phyloP scores from a whole-genome alignment of 2,888 invertebrate species.

The Dryococelus australis region DNA sequence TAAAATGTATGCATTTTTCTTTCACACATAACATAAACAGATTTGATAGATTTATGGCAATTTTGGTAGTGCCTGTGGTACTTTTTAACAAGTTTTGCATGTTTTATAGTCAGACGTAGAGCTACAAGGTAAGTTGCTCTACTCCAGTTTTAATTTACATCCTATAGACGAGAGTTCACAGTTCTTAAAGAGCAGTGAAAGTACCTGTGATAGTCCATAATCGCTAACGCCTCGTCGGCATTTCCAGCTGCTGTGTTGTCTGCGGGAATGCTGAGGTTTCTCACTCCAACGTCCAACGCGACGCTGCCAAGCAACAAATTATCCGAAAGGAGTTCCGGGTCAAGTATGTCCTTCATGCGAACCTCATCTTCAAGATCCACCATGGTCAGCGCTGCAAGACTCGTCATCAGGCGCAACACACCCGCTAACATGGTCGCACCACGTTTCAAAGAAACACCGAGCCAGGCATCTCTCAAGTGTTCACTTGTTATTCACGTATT shows the following conservation, averaged over 20 bases:
- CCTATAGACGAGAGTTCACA: too few relatives aligned
- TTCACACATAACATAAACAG: too few relatives aligned
- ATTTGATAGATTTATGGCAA: too few relatives aligned
- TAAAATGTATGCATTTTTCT: too few relatives aligned
- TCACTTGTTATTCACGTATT: not conserved
- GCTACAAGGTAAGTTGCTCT: too few relatives aligned
- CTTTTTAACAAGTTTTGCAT: too few relatives aligned
- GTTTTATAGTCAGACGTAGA: too few relatives aligned
- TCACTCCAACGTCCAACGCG: slow-evolving; percentile 21
- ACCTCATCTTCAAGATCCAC: not conserved
- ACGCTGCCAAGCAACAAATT: slow-evolving; percentile 38
- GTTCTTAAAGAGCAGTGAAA: too few relatives aligned
- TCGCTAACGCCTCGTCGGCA: slow-evolving; percentile 40
- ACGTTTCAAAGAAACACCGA: not conserved
- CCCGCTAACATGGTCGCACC: not conserved
- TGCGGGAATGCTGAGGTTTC: not conserved
- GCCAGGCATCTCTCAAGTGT: not conserved
- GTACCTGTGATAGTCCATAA: slow-evolving; percentile 46
- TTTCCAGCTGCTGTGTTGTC: slow-evolving; percentile 30
- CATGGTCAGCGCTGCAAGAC: not conserved
- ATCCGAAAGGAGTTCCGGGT: slow-evolving; percentile 40
- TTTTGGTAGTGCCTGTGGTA: too few relatives aligned
- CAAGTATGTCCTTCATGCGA: slow-evolving; percentile 39
- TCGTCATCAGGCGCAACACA: not conserved
- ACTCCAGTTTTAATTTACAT: too few relatives aligned